Evolutionary conservation across 1,140 invertebrate species (phyloP).

Genomic region (Eurosta solidaginis): DNA sequence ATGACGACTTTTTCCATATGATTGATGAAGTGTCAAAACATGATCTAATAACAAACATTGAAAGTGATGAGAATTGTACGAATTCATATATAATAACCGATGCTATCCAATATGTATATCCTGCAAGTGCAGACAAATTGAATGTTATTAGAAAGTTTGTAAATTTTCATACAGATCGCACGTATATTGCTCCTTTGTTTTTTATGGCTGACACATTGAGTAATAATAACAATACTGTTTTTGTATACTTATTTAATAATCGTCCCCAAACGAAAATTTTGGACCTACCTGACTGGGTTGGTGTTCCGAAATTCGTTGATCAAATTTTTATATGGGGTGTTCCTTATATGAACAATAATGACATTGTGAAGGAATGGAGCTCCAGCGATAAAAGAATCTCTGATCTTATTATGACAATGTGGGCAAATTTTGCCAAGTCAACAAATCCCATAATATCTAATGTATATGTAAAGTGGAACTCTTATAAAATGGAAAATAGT

Average conservation of each 20-base stretch:
- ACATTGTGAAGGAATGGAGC: conserved; percentile 69
- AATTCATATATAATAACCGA: conserved; percentile 74
- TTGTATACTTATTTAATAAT: conserved; percentile 76
- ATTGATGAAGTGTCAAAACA: conserved; percentile 63
- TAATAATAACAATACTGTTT: conserved; percentile 64
- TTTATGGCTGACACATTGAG: conserved; percentile 69
- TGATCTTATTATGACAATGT: conserved; percentile 76
- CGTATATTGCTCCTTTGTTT: conserved; percentile 71
- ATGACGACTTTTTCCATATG: conserved; percentile 65
- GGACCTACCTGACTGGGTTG: conserved; percentile 73
- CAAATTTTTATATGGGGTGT: conserved; percentile 78
- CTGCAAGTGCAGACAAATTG: conserved; percentile 63
- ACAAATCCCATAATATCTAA: conserved; percentile 71
- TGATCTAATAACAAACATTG: conserved; percentile 62
- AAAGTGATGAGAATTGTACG: conserved; percentile 65
- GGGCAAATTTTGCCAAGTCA: conserved; percentile 74
- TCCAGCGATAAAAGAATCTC: conserved; percentile 74
- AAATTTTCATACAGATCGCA: conserved; percentile 74
- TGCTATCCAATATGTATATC: conserved; percentile 75
- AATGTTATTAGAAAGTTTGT: conserved; percentile 62
- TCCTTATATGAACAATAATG: conserved; percentile 67
- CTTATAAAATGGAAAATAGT: conserved; percentile 67
- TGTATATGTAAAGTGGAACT: conserved; percentile 73
- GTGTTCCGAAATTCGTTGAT: conserved; percentile 78
- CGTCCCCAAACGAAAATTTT: conserved; percentile 69